Conservation (phyloP, 1,140 invertebrate genomes). For the Lasioglossum albipes region DNA sequence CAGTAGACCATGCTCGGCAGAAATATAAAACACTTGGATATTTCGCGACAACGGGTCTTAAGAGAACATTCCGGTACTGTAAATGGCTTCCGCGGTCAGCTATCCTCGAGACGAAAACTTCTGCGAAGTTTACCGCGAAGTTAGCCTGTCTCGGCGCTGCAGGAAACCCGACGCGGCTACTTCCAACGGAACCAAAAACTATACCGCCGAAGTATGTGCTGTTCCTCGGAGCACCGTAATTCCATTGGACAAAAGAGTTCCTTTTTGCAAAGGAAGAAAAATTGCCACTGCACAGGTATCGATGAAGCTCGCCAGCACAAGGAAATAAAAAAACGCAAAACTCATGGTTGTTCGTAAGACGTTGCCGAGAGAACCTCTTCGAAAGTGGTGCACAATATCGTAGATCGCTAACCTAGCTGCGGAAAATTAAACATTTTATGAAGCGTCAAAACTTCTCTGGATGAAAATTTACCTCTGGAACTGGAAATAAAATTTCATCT, state of each 20-base stretch:
- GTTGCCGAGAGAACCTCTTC: too few relatives aligned
- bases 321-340: too few relatives aligned
- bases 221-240: background rate
- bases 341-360: too few relatives aligned
- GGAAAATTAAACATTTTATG: too few relatives aligned
- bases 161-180: constrained; percentile 11
- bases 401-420: too few relatives aligned
- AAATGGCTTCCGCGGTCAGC: constrained; percentile 50
- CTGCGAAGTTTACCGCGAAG: constrained; percentile 40
- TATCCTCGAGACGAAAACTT: constrained; percentile 44
- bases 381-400: too few relatives aligned
- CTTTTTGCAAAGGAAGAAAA: background rate
- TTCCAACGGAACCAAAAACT: constrained; percentile 12
- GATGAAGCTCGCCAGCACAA: background rate
- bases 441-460: too few relatives aligned
- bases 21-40: constrained; percentile 41
- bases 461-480: too few relatives aligned
- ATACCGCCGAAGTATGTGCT: background rate
- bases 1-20: background rate
- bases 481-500: too few relatives aligned
- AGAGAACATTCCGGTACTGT: constrained; percentile 41
- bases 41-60: constrained; percentile 30
- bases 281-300: background rate
- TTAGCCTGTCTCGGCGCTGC: constrained; percentile 22
- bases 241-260: background rate